phyloP scores from a whole-genome alignment of 92 coral and sea anemone species.

The Porites divaricata region DNA sequence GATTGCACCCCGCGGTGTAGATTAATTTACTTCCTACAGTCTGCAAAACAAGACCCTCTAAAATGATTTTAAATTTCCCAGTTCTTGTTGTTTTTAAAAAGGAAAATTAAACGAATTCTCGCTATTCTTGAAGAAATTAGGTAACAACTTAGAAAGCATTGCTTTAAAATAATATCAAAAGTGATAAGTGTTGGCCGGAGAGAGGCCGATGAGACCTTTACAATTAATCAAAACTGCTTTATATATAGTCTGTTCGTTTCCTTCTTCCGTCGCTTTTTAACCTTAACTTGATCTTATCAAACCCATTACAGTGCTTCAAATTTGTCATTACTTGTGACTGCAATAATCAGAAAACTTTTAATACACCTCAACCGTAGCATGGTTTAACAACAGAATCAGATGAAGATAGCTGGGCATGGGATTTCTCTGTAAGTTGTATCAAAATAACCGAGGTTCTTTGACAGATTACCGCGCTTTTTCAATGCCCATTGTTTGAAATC shows the following conservation, averaged over 20 bases:
- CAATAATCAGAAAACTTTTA: neutral
- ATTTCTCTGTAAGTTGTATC: no score
- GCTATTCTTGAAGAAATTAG: neutral
- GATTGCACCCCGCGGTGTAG: slow-evolving; percentile 5
- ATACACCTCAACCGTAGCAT: neutral
- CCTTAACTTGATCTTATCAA: neutral
- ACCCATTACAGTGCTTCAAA: neutral
- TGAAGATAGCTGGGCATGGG: no score
- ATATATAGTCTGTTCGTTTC: no score
- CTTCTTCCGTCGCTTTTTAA: neutral
- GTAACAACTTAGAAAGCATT: neutral
- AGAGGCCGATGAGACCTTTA: no score
- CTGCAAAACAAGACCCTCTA: slow-evolving; percentile 9
- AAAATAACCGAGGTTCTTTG: no score
- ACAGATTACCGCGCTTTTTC: neutral
- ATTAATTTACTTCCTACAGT: slow-evolving; percentile 41
- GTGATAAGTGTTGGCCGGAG: no score
- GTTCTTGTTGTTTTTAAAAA: no score
- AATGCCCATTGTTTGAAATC: neutral
- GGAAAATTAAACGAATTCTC: neutral
- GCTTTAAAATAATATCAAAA: neutral
- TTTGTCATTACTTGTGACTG: neutral
- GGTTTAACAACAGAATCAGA: neutral
- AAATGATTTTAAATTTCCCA: neutral
- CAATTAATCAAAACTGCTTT: no score